phyloP scores from a whole-genome alignment of 2,113 vertebrate genomes.

The Anarrhichthys ocellatus region DNA sequence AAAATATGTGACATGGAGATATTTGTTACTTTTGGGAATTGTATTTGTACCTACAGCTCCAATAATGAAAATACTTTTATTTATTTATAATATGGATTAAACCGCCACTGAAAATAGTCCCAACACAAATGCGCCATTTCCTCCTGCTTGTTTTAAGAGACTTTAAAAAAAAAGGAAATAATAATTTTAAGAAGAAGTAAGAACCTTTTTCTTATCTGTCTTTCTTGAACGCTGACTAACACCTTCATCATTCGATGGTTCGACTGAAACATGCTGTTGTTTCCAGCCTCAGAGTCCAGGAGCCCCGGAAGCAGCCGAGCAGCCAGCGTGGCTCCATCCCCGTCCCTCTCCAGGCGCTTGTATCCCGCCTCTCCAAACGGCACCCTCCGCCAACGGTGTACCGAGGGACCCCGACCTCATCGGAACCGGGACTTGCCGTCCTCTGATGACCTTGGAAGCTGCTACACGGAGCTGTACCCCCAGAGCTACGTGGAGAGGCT shows the following conservation, averaged over 20 bases:
- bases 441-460: constrained; percentile 65
- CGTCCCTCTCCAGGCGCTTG: constrained; percentile 76
- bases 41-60: no score
- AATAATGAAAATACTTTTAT: no score
- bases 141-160: no score
- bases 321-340: constrained; percentile 66
- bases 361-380: constrained; percentile 78
- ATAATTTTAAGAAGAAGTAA: background rate
- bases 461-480: constrained; percentile 86
- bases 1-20: no score
- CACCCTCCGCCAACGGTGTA: constrained; percentile 58
- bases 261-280: background rate
- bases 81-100: no score
- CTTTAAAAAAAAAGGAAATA: no score
- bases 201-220: background rate
- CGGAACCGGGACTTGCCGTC: constrained; percentile 71
- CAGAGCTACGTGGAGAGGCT: constrained; percentile 86
- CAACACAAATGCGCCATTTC: no score
- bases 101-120: no score
- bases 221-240: background rate
- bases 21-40: no score
- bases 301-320: constrained; percentile 73
- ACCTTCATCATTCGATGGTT: background rate
- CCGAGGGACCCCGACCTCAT: constrained; percentile 56
- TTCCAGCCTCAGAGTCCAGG: constrained; percentile 83